phyloP scores from a whole-genome alignment of 1,140 invertebrate species.

The Papilio glaucus region DNA sequence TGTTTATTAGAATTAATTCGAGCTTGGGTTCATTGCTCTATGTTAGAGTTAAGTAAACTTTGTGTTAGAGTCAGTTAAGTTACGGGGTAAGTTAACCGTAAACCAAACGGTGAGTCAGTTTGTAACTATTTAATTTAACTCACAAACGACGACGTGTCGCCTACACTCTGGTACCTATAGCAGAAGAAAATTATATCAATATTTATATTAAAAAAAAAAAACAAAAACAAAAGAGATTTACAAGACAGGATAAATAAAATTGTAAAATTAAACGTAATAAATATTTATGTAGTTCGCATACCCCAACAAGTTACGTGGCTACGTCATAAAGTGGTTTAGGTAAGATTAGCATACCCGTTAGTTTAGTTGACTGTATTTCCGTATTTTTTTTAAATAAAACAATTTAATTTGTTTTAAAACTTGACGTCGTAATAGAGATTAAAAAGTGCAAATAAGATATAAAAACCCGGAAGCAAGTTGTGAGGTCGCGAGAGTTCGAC shows the following conservation, averaged over 20 bases:
- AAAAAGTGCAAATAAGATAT: constrained; percentile 20
- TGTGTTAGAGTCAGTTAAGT: constrained; percentile 17
- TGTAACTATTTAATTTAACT: constrained; percentile 41
- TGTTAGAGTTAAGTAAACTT: constrained; percentile 2
- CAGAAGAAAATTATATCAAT: constrained; percentile 41
- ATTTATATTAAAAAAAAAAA: not conserved
- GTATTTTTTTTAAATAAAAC: too few species aligned
- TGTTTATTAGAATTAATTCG: not conserved
- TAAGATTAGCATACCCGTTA: too few species aligned
- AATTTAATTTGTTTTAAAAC: too few species aligned
- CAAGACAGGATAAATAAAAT: not conserved
- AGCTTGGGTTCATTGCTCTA: not conserved
- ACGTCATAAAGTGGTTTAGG: too few species aligned
- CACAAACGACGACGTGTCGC: constrained; percentile 41
- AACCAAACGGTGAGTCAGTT: constrained; percentile 35
- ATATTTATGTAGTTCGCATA: too few species aligned
- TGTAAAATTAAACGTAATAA: not conserved
- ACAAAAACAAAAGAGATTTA: not conserved
- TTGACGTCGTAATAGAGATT: not conserved
- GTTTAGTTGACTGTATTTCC: too few species aligned
- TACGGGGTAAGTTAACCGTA: constrained; percentile 22
- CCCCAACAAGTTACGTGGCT: too few species aligned
- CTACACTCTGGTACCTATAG: constrained; percentile 43
- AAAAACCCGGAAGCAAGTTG: constrained; percentile 1
- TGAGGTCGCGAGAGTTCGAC: not conserved